Evolutionary conservation across 2,797 vertebrate genomes (phyloP), one percentile per base, ranked within the genome.

Genomic region (Etheostoma perlongum): DNA sequence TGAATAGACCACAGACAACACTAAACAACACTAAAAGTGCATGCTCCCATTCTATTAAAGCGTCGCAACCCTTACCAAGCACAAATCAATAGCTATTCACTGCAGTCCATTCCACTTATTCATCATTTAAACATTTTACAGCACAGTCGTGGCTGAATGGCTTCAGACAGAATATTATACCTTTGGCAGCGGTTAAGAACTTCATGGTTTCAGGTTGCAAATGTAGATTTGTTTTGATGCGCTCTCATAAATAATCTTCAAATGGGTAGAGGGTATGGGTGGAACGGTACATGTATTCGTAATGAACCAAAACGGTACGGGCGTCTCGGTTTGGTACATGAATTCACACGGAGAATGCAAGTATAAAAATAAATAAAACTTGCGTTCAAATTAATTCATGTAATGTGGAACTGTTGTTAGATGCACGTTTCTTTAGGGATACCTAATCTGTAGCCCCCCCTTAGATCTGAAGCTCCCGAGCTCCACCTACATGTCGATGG

Each of bases 231-330:
- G 74, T 77, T 67, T 52, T 44, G 47, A 57, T 21, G 60, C 57
- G 61, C 27, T 27, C 59, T 69, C 70, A 68, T 89, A 85, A 89
- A 90, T 82, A 83, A 85, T 36, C 19, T 68, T 70, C 54, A 67
- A 88, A 76, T 25, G 12, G 67, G 70, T 7, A 30, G 67, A 65
- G 71, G 33, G 33, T 7, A 33, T 6, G 33, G 6, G 6, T 33
- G 33, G 6, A 33, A 33, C 33, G 7, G 33, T 33, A 33, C 33
- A 33, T 33, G 33, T 33, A 8, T 33, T 33, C 7, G 33, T 33
- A 33, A 7, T 33, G 33, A 33, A 33, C 33, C 33, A 8, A 33
- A 33, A 7, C 6, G 33, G 33, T 33, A 2, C 33, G 7, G 33
- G 33, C 6, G 6, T 33, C 33, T 33, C 6, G 33, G 33, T 33